These are phyloP conservation scores for Willowsia nigromaculata DNA, from an alignment of 2,888 invertebrate species.

Conservation along the genomic window DNA sequence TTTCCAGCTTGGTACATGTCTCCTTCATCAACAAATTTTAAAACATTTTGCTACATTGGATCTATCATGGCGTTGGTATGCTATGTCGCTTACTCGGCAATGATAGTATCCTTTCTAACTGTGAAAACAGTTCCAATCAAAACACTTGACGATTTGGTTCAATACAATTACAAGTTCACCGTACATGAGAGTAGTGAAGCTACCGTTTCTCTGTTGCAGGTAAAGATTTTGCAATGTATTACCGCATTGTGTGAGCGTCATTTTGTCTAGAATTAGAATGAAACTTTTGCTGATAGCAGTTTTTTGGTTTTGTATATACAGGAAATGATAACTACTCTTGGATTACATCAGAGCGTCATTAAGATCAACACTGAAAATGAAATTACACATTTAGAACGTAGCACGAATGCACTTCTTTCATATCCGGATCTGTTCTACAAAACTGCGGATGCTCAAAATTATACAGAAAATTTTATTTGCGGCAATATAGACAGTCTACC, in stretches of 20 bases:
- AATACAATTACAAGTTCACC: constrained; percentile 62
- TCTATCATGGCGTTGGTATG: constrained; percentile 56
- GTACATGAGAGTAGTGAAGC: constrained; percentile 64
- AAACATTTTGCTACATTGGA: constrained; percentile 49
- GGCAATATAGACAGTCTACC: constrained; percentile 30
- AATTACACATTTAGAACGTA: constrained; percentile 57
- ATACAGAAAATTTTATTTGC: constrained; percentile 65
- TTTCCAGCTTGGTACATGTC: constrained; percentile 54
- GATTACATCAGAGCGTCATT: constrained; percentile 44
- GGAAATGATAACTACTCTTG: constrained; percentile 49
- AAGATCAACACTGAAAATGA: constrained; percentile 59
- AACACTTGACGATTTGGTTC: constrained; percentile 51
- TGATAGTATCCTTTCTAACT: constrained; percentile 68
- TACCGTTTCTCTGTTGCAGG: constrained; percentile 23
- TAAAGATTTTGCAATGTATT: background rate
- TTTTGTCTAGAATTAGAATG: background rate
- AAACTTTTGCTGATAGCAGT: background rate
- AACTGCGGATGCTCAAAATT: constrained; percentile 64
- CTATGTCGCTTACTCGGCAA: constrained; percentile 68
- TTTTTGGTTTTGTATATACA: background rate
- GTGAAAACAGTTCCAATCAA: constrained; percentile 59
- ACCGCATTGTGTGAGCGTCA: no score
- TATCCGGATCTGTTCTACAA: constrained; percentile 71
- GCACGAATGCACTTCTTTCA: constrained; percentile 55
- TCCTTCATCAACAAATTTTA: constrained; percentile 43